phyloP scores from a whole-genome alignment of 1,140 invertebrate species.

The Tetramorium alpestre region DNA sequence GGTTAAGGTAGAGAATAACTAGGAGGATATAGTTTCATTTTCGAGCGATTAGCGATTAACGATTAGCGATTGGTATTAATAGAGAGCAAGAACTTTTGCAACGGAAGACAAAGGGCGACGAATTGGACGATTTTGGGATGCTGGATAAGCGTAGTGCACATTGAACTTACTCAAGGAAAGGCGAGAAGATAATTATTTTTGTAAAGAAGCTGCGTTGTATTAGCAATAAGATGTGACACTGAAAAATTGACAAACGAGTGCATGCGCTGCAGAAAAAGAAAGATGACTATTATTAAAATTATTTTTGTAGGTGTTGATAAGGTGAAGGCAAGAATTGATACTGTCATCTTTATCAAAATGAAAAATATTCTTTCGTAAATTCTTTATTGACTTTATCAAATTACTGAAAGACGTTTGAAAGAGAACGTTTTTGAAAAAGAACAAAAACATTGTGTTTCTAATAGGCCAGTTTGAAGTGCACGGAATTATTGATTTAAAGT shows the following conservation, averaged over 20 bases:
- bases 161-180: constrained; percentile 70
- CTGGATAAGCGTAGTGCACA: constrained; percentile 42
- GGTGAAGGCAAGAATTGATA: background rate
- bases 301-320: constrained; percentile 76
- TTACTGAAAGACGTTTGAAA: background rate
- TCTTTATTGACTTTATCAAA: background rate
- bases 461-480: background rate
- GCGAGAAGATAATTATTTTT: constrained; percentile 78
- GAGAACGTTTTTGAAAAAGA: background rate
- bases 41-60: constrained; percentile 32
- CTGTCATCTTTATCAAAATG: background rate
- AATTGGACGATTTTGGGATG: constrained; percentile 32
- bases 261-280: constrained; percentile 11
- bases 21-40: constrained; percentile 56
- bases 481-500: constrained; percentile 12
- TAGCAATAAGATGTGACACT: constrained; percentile 70
- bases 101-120: constrained; percentile 70
- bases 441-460: background rate
- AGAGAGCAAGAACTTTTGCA: constrained; percentile 51
- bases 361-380: background rate
- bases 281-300: constrained; percentile 66
- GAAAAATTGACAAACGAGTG: constrained; percentile 22
- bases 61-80: constrained; percentile 49
- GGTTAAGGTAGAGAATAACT: constrained; percentile 44
- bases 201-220: constrained; percentile 69